Conservation (phyloP, 2,113 vertebrate species). For the Clinocottus analis region DNA sequence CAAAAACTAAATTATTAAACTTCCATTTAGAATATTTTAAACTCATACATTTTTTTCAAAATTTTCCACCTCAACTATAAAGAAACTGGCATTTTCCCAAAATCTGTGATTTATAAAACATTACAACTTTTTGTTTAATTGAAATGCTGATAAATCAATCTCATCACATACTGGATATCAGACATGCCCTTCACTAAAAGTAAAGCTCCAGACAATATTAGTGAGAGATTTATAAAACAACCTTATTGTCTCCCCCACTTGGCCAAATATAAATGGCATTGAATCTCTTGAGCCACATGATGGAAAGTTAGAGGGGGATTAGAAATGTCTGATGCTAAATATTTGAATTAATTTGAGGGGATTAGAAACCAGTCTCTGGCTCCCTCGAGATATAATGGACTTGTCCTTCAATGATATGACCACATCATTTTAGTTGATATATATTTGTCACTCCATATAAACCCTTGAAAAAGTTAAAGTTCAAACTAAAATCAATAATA, state of each 20-base stretch:
- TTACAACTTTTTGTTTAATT: not conserved
- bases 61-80: not conserved
- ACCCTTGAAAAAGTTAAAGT: constrained; percentile 22
- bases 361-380: constrained; percentile 42
- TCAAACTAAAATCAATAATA: constrained; percentile 46
- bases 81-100: not conserved
- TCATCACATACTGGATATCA: not conserved
- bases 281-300: constrained; percentile 40
- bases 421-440: constrained; percentile 16
- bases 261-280: constrained; percentile 25
- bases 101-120: not conserved
- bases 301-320: constrained; percentile 56
- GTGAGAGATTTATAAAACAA: constrained; percentile 14
- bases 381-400: constrained; percentile 49
- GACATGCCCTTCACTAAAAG: not conserved
- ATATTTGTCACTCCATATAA: constrained; percentile 9
- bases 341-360: constrained; percentile 63
- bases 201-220: not conserved
- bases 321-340: constrained; percentile 54
- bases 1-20: constrained; percentile 7
- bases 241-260: constrained; percentile 34
- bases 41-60: not conserved
- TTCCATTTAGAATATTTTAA: not conserved
- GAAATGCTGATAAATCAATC: not conserved
- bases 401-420: constrained; percentile 57